Percentiles rank a stretch among this genome's conserved stretches.
Evolutionary conservation across 1,140 invertebrate species (phyloP).

Genomic region (Panulirus ornatus): DNA sequence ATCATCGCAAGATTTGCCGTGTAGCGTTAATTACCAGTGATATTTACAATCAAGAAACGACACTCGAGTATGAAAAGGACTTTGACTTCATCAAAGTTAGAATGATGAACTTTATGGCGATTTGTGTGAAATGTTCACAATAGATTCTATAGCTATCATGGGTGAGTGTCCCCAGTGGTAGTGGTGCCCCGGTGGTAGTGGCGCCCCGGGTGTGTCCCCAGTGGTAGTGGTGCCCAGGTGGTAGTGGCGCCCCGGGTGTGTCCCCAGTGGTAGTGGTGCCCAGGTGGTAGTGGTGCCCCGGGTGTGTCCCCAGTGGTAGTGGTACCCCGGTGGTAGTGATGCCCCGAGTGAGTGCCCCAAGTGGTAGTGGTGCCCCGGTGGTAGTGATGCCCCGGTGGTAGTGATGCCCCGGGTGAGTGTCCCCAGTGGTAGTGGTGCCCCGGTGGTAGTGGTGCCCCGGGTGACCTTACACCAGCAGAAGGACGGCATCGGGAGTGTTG

Average conservation of each 20-base stretch:
- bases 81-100: no score
- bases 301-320: background rate
- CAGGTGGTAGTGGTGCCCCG: background rate
- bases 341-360: background rate
- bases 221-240: background rate
- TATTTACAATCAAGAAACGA: no score
- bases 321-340: no score
- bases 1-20: no score
- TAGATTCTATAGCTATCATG: background rate
- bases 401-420: background rate
- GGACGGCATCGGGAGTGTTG: no score
- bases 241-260: background rate
- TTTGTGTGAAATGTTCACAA: no score
- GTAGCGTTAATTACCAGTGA: no score
- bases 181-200: no score
- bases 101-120: no score
- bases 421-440: background rate
- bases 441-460: background rate
- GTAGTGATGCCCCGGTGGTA: no score
- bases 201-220: background rate
- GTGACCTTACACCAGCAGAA: no score
- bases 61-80: no score
- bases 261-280: background rate
- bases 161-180: background rate
- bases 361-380: background rate